Percentiles rank a stretch among this genome's conserved stretches.
Evolutionary conservation across 2,888 invertebrate species (phyloP).

Genomic region (Steromphala cineraria): DNA sequence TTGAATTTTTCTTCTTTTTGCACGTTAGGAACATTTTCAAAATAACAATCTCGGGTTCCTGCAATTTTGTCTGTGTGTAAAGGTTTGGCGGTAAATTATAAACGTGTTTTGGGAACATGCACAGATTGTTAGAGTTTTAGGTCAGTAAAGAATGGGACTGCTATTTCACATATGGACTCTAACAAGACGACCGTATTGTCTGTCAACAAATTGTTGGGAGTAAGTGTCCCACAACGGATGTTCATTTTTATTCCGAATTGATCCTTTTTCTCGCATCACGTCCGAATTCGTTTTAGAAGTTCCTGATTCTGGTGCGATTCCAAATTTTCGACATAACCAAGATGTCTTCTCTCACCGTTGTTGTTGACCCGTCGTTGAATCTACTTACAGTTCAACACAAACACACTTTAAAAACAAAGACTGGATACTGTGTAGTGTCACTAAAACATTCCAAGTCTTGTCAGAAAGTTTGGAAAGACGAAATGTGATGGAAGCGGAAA

Average conservation of each 20-base stretch:
- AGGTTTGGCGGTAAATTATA: no score
- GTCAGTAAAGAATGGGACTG: neutral
- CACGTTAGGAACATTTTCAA: no score
- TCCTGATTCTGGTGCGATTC: conserved; percentile 15
- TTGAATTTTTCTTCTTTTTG: no score
- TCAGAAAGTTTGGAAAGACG: conserved; percentile 17
- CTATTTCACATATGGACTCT: conserved; percentile 5
- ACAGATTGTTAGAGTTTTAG: neutral
- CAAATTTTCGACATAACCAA: conserved; percentile 10
- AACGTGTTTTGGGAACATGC: no score
- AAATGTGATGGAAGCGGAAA: conserved; percentile 9
- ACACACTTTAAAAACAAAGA: conserved; percentile 17
- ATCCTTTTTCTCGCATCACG: conserved; percentile 1
- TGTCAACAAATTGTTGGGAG: conserved; percentile 10
- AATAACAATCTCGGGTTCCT: no score
- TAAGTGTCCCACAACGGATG: conserved; percentile 6
- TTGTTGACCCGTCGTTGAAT: neutral
- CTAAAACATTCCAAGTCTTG: neutral
- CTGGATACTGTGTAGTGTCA: neutral
- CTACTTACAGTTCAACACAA: conserved; percentile 19
- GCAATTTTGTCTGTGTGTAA: no score
- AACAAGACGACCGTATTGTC: neutral
- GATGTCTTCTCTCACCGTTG: neutral
- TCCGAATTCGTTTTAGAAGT: conserved; percentile 14
- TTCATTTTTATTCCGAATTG: conserved; percentile 9